A percentile compares a stretch with the other conserved stretches of the same genome.
Evolutionary conservation across 2,113 vertebrate genomes (phyloP).

Genomic region (Saguinus imperator): DNA sequence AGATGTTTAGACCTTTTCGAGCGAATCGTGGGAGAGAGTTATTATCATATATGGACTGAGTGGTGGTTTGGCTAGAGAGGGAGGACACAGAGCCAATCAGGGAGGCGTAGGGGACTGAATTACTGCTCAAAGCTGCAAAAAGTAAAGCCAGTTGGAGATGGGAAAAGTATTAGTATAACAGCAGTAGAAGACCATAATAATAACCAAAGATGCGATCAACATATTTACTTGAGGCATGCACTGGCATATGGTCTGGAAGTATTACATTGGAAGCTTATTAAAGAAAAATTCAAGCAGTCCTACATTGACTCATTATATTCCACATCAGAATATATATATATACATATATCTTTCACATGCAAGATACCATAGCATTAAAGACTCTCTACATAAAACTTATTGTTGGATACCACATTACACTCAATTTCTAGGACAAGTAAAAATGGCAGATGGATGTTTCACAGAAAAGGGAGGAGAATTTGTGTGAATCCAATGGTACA

Average conservation of each 20-base stretch:
- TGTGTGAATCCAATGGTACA: background rate
- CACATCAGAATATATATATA: background rate
- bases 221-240: constrained; percentile 82
- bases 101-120: constrained; percentile 90
- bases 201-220: constrained; percentile 78
- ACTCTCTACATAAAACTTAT: background rate
- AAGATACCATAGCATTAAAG: background rate
- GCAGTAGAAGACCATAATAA: constrained; percentile 82
- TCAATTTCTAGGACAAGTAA: background rate
- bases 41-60: constrained; percentile 91
- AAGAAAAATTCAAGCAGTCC: constrained; percentile 63
- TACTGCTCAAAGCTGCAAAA: constrained; percentile 92
- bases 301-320: background rate
- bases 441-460: background rate
- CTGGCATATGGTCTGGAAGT: constrained; percentile 68
- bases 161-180: constrained; percentile 89
- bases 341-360: background rate
- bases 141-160: constrained; percentile 90
- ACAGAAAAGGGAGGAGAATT: background rate
- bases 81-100: constrained; percentile 91
- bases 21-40: constrained; percentile 90
- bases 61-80: constrained; percentile 92
- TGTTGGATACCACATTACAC: background rate
- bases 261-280: constrained; percentile 56
- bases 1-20: constrained; percentile 92